These are phyloP conservation scores for Aurelia aurita DNA, from an alignment of 30 jellyfish, hydroid and myxozoan genomes.

Conservation along the genomic window DNA sequence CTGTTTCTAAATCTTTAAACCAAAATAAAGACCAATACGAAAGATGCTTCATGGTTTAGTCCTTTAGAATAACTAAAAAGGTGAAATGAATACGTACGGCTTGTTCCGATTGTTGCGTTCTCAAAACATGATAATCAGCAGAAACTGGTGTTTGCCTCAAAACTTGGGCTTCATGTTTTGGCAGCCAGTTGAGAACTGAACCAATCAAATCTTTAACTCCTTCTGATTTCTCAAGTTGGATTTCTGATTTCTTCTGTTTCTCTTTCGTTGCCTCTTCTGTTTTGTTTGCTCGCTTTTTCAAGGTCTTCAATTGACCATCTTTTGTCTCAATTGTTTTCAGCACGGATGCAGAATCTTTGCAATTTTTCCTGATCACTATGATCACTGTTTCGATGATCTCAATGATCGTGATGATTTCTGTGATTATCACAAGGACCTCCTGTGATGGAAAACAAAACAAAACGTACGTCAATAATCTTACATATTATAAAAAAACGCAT, in stretches of 20 bases:
- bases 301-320: conserved; percentile 45
- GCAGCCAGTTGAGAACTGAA: conserved; percentile 69
- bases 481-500: no score
- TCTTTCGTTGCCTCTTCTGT: conserved; percentile 41
- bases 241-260: conserved; percentile 65
- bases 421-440: conserved; percentile 72
- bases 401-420: conserved; percentile 81
- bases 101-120: conserved; percentile 69
- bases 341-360: conserved; percentile 54
- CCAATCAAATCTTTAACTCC: conserved; percentile 57
- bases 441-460: neutral
- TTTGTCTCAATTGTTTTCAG: conserved; percentile 56
- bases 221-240: conserved; percentile 33
- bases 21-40: no score
- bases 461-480: no score
- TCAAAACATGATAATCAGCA: conserved; percentile 75
- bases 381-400: conserved; percentile 73
- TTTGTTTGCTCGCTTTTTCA: conserved; percentile 35
- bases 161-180: conserved; percentile 73
- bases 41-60: no score
- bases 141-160: conserved; percentile 90
- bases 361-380: conserved; percentile 39
- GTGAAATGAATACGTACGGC: neutral
- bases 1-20: no score
- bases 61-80: neutral